These are phyloP conservation scores for Stichopus chloronotus DNA, from an alignment of 35 echinoderm and acorn worm species.

Conservation along the genomic window DNA sequence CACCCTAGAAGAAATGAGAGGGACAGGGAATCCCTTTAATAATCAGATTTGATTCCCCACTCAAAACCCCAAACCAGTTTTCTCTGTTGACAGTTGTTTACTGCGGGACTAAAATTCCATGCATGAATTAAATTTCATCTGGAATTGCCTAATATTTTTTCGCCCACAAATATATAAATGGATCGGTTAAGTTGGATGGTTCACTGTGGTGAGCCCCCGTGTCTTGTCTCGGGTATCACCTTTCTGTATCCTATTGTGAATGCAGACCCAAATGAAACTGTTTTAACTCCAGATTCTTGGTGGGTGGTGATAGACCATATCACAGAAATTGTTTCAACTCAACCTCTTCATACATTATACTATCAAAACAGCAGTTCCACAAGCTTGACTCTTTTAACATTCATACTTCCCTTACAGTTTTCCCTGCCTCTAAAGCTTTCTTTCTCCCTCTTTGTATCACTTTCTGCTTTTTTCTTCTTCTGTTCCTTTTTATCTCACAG, in stretches of 20 bases:
- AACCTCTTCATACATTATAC: neutral
- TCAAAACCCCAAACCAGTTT: neutral
- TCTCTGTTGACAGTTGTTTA: constrained; percentile 41
- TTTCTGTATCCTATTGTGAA: constrained; percentile 24
- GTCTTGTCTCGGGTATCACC: constrained; percentile 16
- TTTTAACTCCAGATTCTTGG: neutral
- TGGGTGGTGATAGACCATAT: constrained; percentile 36
- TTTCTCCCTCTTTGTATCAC: neutral
- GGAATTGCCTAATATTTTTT: constrained; percentile 28
- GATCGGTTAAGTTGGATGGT: constrained; percentile 12
- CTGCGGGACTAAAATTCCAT: constrained; percentile 23
- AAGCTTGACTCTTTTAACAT: too few species aligned
- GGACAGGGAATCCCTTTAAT: neutral
- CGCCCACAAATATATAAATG: constrained; percentile 34
- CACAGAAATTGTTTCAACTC: neutral
- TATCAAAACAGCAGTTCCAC: neutral
- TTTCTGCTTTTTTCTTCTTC: neutral
- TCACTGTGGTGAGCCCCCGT: constrained; percentile 15
- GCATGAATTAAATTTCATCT: constrained; percentile 48
- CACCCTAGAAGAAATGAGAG: neutral
- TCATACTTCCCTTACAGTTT: too few species aligned
- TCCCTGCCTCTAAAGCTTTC: neutral
- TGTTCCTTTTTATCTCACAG: neutral
- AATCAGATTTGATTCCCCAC: neutral
- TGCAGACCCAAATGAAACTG: constrained; percentile 41